Percentiles rank a stretch among this genome's conserved stretches.
phyloP scores from a whole-genome alignment of 1,140 invertebrate species.

The Hetaerina americana region DNA sequence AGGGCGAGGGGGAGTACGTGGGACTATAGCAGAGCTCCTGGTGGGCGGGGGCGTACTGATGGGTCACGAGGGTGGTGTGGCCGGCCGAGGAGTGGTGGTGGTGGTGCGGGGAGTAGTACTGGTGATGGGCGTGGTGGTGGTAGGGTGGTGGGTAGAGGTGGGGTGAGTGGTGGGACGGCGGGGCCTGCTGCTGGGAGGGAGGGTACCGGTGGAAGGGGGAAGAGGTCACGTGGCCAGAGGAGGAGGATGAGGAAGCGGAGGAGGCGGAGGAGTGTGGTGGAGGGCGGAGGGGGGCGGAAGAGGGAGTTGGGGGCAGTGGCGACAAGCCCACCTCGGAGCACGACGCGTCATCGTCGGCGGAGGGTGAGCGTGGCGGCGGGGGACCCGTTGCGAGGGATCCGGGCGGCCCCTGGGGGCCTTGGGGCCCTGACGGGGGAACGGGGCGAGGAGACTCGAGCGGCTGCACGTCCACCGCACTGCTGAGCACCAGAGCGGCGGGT shows the following conservation, averaged over 20 bases:
- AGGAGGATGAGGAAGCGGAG: background rate
- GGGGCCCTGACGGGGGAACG: conserved; percentile 29
- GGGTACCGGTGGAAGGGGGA: conserved; percentile 10
- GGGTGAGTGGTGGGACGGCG: conserved; percentile 2
- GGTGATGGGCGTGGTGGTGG: background rate
- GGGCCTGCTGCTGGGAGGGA: conserved; percentile 9
- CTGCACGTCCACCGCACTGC: conserved; percentile 22
- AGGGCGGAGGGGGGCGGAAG: background rate
- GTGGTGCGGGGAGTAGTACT: background rate
- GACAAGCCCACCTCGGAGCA: background rate
- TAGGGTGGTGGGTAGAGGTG: background rate
- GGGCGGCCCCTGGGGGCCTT: conserved; percentile 31
- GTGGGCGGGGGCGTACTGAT: conserved; percentile 21
- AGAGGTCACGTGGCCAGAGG: conserved; percentile 5
- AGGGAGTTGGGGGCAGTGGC: background rate
- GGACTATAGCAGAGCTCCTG: conserved; percentile 44
- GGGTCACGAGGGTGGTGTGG: background rate
- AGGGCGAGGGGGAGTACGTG: conserved; percentile 34
- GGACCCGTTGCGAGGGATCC: conserved; percentile 27
- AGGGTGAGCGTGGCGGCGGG: conserved; percentile 26
- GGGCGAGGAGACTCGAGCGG: conserved; percentile 25
- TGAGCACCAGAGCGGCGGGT: conserved; percentile 11
- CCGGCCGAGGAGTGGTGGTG: background rate
- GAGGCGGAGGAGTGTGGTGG: background rate
- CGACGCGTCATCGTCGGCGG: conserved; percentile 1